These are phyloP conservation scores for Drosophila affinis DNA, from an alignment of 2,888 invertebrate species.

Conservation along the genomic window DNA sequence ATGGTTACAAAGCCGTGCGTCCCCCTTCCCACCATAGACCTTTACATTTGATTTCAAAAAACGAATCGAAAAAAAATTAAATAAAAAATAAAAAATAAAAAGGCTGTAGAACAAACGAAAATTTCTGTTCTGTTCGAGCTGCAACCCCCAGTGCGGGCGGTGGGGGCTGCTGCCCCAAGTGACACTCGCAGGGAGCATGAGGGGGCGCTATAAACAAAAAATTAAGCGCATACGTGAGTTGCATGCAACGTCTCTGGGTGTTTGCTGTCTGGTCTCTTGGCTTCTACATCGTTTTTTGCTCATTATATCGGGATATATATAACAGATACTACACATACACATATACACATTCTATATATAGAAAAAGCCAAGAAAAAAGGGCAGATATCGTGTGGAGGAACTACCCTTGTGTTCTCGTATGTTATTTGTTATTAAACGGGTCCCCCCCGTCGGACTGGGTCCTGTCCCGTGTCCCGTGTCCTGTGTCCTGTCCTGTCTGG, in stretches of 20 bases:
- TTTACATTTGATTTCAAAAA: slow-evolving; percentile 66
- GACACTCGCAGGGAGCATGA: slow-evolving; percentile 53
- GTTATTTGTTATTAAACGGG: slow-evolving; percentile 68
- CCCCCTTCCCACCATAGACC: slow-evolving; percentile 48
- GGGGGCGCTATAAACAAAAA: slow-evolving; percentile 72
- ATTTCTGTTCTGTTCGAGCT: slow-evolving; percentile 9
- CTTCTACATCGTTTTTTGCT: slow-evolving; percentile 59
- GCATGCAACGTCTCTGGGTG: slow-evolving; percentile 49
- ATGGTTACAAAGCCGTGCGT: slow-evolving; percentile 48
- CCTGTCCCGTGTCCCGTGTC: neutral
- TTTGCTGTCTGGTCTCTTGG: slow-evolving; percentile 20
- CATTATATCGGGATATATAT: slow-evolving; percentile 57
- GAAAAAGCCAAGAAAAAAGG: slow-evolving; percentile 16
- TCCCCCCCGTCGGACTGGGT: slow-evolving; percentile 33
- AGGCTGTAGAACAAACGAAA: slow-evolving; percentile 3
- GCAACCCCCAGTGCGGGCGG: slow-evolving; percentile 10
- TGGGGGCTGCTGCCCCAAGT: slow-evolving; percentile 37
- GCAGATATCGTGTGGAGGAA: slow-evolving; percentile 37
- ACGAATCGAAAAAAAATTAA: slow-evolving; percentile 23
- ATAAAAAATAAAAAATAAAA: slow-evolving; percentile 16
- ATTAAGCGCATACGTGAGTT: slow-evolving; percentile 75
- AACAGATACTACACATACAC: too few relatives aligned
- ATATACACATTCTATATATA: neutral
- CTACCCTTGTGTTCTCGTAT: slow-evolving; percentile 57
- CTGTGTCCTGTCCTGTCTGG: slow-evolving; percentile 31